These are phyloP conservation scores for Notothenia rossii DNA, from an alignment of 2,113 vertebrate genomes.

Conservation along the genomic window DNA sequence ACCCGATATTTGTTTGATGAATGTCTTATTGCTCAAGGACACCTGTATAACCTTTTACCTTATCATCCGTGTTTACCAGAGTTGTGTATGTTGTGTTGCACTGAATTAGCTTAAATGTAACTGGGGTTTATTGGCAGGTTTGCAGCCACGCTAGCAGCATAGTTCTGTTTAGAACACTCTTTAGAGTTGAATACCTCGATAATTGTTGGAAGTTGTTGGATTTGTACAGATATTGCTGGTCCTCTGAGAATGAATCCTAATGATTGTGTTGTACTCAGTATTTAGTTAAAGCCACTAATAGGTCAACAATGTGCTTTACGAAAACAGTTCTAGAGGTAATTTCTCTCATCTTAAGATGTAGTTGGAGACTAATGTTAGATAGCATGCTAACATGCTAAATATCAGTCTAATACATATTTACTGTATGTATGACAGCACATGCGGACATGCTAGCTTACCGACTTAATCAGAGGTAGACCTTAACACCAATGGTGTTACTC, in stretches of 20 bases:
- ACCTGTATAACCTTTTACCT: slow-evolving; percentile 24
- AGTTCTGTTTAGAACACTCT: not conserved
- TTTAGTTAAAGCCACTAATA: not conserved
- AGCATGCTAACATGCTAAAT: slow-evolving; percentile 1
- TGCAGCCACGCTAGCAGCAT: slow-evolving; percentile 22
- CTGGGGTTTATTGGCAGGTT: slow-evolving; percentile 4
- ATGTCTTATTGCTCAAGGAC: slow-evolving; percentile 28
- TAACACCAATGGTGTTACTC: not conserved
- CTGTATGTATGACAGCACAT: not conserved
- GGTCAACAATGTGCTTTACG: not conserved
- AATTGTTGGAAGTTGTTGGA: not conserved
- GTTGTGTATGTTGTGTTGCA: slow-evolving; percentile 27
- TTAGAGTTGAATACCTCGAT: not conserved
- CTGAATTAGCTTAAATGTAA: slow-evolving; percentile 30
- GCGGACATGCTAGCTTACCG: not conserved
- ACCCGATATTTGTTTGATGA: slow-evolving; percentile 22
- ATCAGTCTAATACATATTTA: not conserved
- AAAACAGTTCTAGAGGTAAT: not conserved
- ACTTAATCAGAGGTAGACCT: not conserved
- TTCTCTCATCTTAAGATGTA: not conserved
- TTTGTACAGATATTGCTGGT: not conserved
- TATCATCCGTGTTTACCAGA: slow-evolving; percentile 36
- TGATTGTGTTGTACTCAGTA: not conserved
- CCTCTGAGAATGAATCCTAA: not conserved
- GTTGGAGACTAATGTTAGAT: not conserved